Evolutionary conservation across 2,113 vertebrate species (phyloP), one percentile per base, ranked within the genome.

Genomic region (Charadrius vociferus): DNA sequence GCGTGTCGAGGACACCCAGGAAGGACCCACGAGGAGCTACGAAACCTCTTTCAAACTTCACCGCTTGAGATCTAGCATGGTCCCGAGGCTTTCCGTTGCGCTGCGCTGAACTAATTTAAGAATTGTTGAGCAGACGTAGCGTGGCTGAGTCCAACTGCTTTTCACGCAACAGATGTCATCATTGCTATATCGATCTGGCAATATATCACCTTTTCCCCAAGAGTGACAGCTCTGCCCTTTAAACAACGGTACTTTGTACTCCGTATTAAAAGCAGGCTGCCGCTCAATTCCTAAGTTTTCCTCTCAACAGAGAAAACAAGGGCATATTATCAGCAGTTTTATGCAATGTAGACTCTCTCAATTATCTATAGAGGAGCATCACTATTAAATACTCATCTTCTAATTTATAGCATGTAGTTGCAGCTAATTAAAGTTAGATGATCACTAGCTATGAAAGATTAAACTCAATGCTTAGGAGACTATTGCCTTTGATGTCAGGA

Each of bases 41-140:
- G 21, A 70, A 61, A 47, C 41, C 52, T 23, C 61, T 12, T 18
- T 6, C 23, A 4, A 16, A 22, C 52, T 20, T 43, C 18, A 3
- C 37, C 5, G 3, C 16, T 56, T 3, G 39, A n/a, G 53, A 39
- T 11, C 62, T 7, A 21, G 8, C n/a, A 0, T 0, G 9, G 26
- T 11, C 32, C 66, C 3, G 10, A 43, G 36, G 22, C 23, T 43
- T 34, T 37, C 24, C 22, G 2, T n/a, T 2, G 52, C 24, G 0
- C 30, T 3, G 45, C 18, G 0, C 62, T 19, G 7, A 37, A 30
- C 68, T 67, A 62, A 67, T 62, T 75, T 37, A 50, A 43, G 84
- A 16, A 20, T 43, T 61, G 10, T 19, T 10, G 77, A 70, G 84
- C 63, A 92, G 71, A 62, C 22, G 56, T n/a, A 10, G 62, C 29